Evolutionary conservation across 2,113 vertebrate genomes (phyloP), one percentile per base, ranked within the genome.

Genomic region (Crypturellus undulatus): DNA sequence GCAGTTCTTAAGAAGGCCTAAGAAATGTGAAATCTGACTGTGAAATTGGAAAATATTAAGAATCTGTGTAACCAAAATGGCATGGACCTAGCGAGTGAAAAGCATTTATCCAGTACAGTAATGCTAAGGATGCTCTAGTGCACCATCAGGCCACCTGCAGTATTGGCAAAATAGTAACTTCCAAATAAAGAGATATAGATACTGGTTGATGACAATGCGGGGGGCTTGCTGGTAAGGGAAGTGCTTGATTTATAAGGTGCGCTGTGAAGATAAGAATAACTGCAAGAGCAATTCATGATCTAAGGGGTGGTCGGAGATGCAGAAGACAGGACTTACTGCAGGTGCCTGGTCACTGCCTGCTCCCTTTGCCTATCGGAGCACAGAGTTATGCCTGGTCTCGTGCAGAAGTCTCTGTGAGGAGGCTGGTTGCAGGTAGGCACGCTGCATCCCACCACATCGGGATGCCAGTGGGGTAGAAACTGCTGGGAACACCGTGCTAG

Each of bases 361-460:
- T 65, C 20, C 0, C 1, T 92, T 84, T 68, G 47, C 13, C 82
- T 3, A 8, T 64, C 7, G 3, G 32, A 20, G 4, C 2, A 3
- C 1, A 1, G 14, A 64, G 40, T 52, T 62, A 38, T 0, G 1
- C 18, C 12, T 3, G 3, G 71, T n/a, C 32, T 75, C 12, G 20
- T 32, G 4, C 75, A 79, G 49, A 72, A 72, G 45, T 54, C 30
- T 34, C 6, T 0, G 0, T 6, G 62, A 42, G 0, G 4, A 34
- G 58, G 65, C 34, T 22, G 26, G 10, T 0, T 0, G 1, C 3
- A 26, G n/a, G 70, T 42, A 59, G 68, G 30, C 54, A 63, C 63
- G 43, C 65, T 79, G 70, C 32, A 22, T 69, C 81, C 62, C 5
- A 0, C 30, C 60, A 6, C 1, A 0, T 18, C 2, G 2, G n/a